Percentiles rank a stretch among this genome's conserved stretches.
Evolutionary conservation across 2,888 invertebrate species (phyloP).

Genomic region (Conus canariensis): DNA sequence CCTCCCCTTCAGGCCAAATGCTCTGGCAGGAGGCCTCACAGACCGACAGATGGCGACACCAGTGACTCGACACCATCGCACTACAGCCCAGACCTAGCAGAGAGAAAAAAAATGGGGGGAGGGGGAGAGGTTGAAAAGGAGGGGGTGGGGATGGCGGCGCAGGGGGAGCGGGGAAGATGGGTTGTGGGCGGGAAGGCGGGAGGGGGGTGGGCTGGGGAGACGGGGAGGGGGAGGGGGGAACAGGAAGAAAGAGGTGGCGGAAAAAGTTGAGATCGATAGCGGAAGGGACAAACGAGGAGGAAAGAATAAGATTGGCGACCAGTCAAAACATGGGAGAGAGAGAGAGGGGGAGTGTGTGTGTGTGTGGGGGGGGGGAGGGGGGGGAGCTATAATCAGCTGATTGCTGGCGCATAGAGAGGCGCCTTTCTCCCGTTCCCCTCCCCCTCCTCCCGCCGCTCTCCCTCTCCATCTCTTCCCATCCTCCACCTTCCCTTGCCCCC

Average conservation of each 20-base stretch:
- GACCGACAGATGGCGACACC: no score
- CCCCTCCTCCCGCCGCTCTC: neutral
- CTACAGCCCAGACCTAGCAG: no score
- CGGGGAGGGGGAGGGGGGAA: neutral
- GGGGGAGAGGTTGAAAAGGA: no score
- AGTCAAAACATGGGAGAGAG: neutral
- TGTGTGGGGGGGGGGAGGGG: neutral
- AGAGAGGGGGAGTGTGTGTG: neutral
- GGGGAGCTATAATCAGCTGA: neutral
- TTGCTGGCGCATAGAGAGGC: neutral
- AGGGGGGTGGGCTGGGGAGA: neutral
- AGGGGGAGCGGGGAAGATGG: no score
- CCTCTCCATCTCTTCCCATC: neutral
- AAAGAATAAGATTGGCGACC: constrained; percentile 1
- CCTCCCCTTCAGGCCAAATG: no score
- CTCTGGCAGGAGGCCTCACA: no score
- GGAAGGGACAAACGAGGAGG: neutral
- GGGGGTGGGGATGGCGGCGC: no score
- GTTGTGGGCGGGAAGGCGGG: no score
- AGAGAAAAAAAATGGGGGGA: no score
- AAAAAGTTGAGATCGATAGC: neutral
- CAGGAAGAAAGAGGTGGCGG: neutral
- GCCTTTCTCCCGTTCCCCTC: no score
- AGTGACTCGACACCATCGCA: no score
- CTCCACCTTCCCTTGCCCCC: neutral